phyloP scores from a whole-genome alignment of 2,888 invertebrate genomes.

The Conops quadrifasciatus region DNA sequence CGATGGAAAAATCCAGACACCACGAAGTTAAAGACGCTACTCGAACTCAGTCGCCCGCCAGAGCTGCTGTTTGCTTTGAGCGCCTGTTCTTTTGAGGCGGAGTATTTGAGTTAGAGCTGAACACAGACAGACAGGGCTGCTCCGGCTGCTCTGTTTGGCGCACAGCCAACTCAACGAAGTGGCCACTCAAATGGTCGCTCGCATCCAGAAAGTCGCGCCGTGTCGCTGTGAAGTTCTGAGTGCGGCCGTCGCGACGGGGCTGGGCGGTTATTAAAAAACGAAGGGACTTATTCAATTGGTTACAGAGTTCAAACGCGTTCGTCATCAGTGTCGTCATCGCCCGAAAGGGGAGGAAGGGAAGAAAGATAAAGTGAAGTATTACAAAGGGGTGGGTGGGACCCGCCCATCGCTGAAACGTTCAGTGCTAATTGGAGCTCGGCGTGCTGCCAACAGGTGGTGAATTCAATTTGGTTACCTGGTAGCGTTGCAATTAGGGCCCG shows the following conservation, averaged over 20 bases:
- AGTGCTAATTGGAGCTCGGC: background rate
- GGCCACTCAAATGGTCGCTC: constrained; percentile 16
- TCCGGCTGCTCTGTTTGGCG: constrained; percentile 12
- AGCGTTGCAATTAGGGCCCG: background rate
- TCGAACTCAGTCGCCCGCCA: constrained; percentile 15
- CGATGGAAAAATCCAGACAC: constrained; percentile 3
- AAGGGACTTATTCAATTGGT: constrained; percentile 18
- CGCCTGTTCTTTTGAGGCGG: constrained; percentile 59
- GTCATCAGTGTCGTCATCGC: background rate
- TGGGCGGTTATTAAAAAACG: background rate
- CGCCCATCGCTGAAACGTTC: background rate
- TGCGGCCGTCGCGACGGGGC: background rate
- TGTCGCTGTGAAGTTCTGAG: background rate
- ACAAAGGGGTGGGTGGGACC: constrained; percentile 1
- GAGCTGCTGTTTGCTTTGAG: constrained; percentile 42
- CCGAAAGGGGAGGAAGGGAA: background rate
- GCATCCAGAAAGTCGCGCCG: background rate
- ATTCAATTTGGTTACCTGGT: background rate
- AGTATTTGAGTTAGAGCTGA: constrained; percentile 62
- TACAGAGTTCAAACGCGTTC: background rate
- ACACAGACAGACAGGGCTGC: constrained; percentile 40
- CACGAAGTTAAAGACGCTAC: background rate
- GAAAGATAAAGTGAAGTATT: too few relatives aligned
- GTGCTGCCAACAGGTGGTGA: background rate
- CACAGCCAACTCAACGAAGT: constrained; percentile 3